A percentile compares a stretch with the other conserved stretches of the same genome.
These are phyloP conservation scores for Caenorhabditis virilis DNA, from an alignment of 2,888 invertebrate species.

Conservation along the genomic window DNA sequence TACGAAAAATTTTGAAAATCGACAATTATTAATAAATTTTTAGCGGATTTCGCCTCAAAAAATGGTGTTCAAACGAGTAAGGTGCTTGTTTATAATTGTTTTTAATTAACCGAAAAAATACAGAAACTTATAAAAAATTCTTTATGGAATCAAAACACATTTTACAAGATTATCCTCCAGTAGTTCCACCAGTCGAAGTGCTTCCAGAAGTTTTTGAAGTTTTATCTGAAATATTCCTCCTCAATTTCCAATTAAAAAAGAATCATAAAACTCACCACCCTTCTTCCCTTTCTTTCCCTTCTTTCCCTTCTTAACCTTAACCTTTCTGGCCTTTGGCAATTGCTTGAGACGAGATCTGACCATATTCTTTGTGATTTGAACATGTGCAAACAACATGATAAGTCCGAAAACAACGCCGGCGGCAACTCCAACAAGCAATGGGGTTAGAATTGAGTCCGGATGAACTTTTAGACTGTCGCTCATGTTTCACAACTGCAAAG, in stretches of 20 bases:
- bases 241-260: neutral
- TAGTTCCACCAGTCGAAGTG: too few relatives aligned
- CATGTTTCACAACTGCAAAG: too few relatives aligned
- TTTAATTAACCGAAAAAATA: neutral
- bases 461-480: too few relatives aligned
- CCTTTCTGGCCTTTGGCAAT: slow-evolving; percentile 34
- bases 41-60: neutral
- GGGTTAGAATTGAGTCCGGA: slow-evolving; percentile 19
- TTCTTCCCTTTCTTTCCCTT: neutral
- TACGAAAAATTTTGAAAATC: too few relatives aligned
- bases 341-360: slow-evolving; percentile 22
- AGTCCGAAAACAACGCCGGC: slow-evolving; percentile 13
- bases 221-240: too few relatives aligned
- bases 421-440: slow-evolving; percentile 11
- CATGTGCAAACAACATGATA: slow-evolving; percentile 18
- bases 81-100: neutral
- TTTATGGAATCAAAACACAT: too few relatives aligned
- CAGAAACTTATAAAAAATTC: too few relatives aligned
- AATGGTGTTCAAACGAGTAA: neutral
- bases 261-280: too few relatives aligned
- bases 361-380: slow-evolving; percentile 17
- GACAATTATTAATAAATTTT: too few relatives aligned
- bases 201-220: too few relatives aligned
- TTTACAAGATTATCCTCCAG: too few relatives aligned
- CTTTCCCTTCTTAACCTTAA: slow-evolving; percentile 36